These are phyloP conservation scores for Polydrusus cervinus DNA, from an alignment of 2,888 invertebrate species.

Conservation along the genomic window DNA sequence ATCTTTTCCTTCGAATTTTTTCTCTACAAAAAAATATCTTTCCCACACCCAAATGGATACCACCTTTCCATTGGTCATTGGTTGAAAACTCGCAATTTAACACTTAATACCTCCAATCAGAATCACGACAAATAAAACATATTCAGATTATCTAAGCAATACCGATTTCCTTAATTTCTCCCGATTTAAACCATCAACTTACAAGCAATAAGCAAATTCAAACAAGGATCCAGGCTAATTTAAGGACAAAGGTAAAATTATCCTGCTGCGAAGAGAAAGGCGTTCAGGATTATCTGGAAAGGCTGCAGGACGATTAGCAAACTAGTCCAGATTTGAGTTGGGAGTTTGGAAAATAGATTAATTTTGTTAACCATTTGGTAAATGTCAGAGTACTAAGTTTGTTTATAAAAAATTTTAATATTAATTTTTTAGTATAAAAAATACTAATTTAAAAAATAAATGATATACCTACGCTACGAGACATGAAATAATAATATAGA, in stretches of 20 bases:
- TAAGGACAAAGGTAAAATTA: slow-evolving; percentile 28
- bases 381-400: neutral
- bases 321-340: slow-evolving; percentile 1
- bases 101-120: too few relatives aligned
- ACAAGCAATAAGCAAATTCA: slow-evolving; percentile 5
- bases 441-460: too few relatives aligned
- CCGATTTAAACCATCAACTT: slow-evolving; percentile 8
- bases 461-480: too few relatives aligned
- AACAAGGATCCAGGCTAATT: slow-evolving; percentile 16
- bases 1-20: too few relatives aligned
- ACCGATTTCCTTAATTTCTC: neutral
- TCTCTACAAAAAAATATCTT: too few relatives aligned
- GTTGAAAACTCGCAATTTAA: too few relatives aligned
- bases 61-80: too few relatives aligned
- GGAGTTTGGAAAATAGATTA: slow-evolving; percentile 1
- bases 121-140: too few relatives aligned
- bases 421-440: neutral
- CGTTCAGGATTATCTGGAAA: slow-evolving; percentile 1
- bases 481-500: too few relatives aligned
- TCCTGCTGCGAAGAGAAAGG: slow-evolving; percentile 14
- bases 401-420: neutral
- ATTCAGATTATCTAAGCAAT: neutral
- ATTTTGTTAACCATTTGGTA: neutral
- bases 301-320: slow-evolving; percentile 14
- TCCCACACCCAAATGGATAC: too few relatives aligned